A percentile compares a stretch with the other conserved stretches of the same genome.
Evolutionary conservation across 1,140 invertebrate genomes (phyloP).

Genomic region (Mylabris phalerata): DNA sequence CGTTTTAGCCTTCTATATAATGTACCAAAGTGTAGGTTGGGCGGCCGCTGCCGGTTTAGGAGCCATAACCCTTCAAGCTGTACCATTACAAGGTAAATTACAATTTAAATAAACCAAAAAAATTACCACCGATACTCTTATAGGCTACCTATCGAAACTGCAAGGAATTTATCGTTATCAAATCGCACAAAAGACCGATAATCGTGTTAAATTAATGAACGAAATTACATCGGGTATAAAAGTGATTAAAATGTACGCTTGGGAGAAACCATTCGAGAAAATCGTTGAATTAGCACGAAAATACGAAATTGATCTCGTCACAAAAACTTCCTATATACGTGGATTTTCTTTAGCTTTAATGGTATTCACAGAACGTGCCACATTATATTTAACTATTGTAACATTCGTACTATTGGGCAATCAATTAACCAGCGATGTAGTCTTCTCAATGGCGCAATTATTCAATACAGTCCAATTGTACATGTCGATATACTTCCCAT

Average conservation of each 20-base stretch:
- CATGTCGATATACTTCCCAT: slow-evolving; percentile 65
- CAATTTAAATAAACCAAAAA: background rate
- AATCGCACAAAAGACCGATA: slow-evolving; percentile 66
- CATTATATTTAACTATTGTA: slow-evolving; percentile 63
- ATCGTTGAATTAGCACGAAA: slow-evolving; percentile 54
- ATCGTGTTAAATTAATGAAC: slow-evolving; percentile 74
- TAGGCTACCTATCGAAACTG: slow-evolving; percentile 59
- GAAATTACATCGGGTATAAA: slow-evolving; percentile 69
- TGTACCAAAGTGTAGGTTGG: slow-evolving; percentile 52
- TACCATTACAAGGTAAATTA: slow-evolving; percentile 55
- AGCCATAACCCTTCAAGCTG: slow-evolving; percentile 55
- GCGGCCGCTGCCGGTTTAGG: slow-evolving; percentile 54
- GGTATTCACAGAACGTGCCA: slow-evolving; percentile 62
- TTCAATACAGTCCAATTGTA: slow-evolving; percentile 65
- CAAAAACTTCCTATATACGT: slow-evolving; percentile 61
- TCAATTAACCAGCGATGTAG: slow-evolving; percentile 56
- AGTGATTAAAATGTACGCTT: slow-evolving; percentile 82
- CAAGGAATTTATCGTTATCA: slow-evolving; percentile 57
- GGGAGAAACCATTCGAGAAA: slow-evolving; percentile 70
- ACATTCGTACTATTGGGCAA: slow-evolving; percentile 58
- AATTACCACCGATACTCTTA: slow-evolving; percentile 6
- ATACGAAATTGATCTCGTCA: slow-evolving; percentile 58
- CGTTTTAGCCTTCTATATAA: slow-evolving; percentile 53
- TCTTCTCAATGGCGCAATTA: slow-evolving; percentile 67
- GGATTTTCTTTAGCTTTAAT: slow-evolving; percentile 60